Base-by-base conservation (phyloP, 2,888 invertebrate species). In the Sturmia bella region DNA sequence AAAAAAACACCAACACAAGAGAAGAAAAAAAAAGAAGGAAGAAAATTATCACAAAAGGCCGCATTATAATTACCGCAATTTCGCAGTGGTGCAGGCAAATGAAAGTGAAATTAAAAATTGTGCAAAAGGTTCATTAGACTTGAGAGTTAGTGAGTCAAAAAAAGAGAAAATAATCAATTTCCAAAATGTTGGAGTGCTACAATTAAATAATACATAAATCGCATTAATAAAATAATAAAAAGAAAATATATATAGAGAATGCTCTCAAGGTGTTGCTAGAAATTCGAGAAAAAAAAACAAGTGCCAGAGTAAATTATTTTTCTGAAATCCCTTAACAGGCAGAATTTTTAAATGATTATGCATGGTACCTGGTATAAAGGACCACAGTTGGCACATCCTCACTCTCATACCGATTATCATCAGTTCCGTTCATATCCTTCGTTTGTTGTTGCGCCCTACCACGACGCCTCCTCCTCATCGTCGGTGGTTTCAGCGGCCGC, bases 331-430 rank as follows among this genome's bases (percentile, higher is more conserved):
- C 56, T 54, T 13, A 37, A 24, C 27, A 24, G n/a, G 70, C 64
- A 50, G 59, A 59, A 57, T 63, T 66, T 64, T 84, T 88, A 87
- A 88, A 89, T 89, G 90, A 90, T 90, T 89, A 90, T 90, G 90
- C 90, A 90, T 90, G 89, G 89, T 88, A 90, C 89, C 86, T 90
- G 90, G 90, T 90, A 90, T 89, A 90, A 90, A 88, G 90, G 90
- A 90, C 90, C 90, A 85, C 90, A 90, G 87, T 86, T 90, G 89
- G 88, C 89, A 83, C 89, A 89, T 86, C 85, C 84, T 83, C 86
- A 80, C 81, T 64, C 84, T 85, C 84, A 72, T 39, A 86, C 84
- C 83, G 88, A 89, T 54, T 88, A 89, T 82, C 89, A 89, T 86
- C 89, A 89, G 86, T 90, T 88, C 79, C 90, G 90, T 78, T 90